Evolutionary conservation across 1,140 invertebrate species (phyloP).

Genomic region (Drosophila chauvacae): DNA sequence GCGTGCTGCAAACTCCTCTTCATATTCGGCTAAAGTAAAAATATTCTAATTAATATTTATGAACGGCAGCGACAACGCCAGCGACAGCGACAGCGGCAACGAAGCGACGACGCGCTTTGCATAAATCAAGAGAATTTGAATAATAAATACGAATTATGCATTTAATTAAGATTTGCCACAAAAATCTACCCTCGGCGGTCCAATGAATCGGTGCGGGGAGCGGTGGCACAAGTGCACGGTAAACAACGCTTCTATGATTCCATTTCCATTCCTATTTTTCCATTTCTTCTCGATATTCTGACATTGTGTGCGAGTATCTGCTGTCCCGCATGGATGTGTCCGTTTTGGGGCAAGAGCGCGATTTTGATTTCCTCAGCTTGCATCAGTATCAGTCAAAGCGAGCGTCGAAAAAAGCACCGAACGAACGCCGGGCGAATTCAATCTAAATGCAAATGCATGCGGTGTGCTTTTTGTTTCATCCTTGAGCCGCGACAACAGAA

Average conservation of each 20-base stretch:
- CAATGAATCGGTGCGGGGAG: neutral
- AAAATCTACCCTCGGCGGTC: conserved; percentile 18
- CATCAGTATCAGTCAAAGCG: conserved; percentile 70
- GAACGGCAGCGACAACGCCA: conserved; percentile 24
- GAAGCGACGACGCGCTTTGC: conserved; percentile 52
- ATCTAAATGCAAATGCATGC: conserved; percentile 80
- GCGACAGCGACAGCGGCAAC: neutral
- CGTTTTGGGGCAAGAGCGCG: conserved; percentile 33
- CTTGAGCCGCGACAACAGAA: conserved; percentile 42
- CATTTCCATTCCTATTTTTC: conserved; percentile 36
- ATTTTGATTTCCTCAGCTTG: conserved; percentile 74
- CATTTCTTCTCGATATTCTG: conserved; percentile 5
- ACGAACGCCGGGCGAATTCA: conserved; percentile 66
- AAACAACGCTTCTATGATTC: conserved; percentile 40
- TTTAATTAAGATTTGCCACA: conserved; percentile 79
- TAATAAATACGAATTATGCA: conserved; percentile 82
- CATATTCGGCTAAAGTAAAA: conserved; percentile 26
- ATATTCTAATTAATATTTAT: conserved; percentile 77
- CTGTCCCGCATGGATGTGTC: conserved; percentile 19
- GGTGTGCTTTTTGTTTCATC: conserved; percentile 65
- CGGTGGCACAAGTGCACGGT: neutral
- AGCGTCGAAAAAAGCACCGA: conserved; percentile 22
- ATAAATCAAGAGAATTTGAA: conserved; percentile 79
- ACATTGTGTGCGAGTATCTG: conserved; percentile 32
- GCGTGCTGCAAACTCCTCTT: conserved; percentile 37